These are phyloP conservation scores for Rhizomys pruinosus DNA, from an alignment of 2,113 vertebrate genomes.

Conservation along the genomic window DNA sequence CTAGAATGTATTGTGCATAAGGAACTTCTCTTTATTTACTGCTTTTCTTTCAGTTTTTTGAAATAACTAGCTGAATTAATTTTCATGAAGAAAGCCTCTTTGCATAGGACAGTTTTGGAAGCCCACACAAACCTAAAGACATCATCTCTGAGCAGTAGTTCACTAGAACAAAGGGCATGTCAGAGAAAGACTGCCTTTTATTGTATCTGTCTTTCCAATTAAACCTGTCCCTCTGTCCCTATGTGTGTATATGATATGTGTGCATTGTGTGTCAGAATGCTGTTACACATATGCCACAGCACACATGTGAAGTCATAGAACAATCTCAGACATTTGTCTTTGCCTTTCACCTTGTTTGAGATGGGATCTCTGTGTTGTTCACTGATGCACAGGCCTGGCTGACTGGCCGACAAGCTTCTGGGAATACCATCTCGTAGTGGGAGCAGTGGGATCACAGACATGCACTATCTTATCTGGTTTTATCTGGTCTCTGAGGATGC, in stretches of 20 bases:
- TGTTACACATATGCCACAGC: not conserved
- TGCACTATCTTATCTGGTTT: not conserved
- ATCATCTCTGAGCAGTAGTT: not conserved
- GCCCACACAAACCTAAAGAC: not conserved
- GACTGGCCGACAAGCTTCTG: too few species aligned
- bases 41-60: not conserved
- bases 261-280: not conserved
- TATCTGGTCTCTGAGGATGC: too few species aligned
- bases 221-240: not conserved
- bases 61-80: not conserved
- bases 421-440: too few species aligned
- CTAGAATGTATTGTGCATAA: not conserved
- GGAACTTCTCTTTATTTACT: conserved; percentile 8
- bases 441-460: not conserved
- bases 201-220: not conserved
- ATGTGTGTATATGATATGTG: not conserved
- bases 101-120: conserved; percentile 22
- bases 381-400: not conserved
- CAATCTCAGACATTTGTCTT: not conserved
- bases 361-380: not conserved
- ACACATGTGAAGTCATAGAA: not conserved
- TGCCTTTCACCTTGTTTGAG: not conserved
- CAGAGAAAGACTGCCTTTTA: not conserved
- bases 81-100: not conserved
- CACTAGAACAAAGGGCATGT: too few species aligned